Conservation (phyloP, 2,888 invertebrate genomes). For the Cyaniris semiargus region DNA sequence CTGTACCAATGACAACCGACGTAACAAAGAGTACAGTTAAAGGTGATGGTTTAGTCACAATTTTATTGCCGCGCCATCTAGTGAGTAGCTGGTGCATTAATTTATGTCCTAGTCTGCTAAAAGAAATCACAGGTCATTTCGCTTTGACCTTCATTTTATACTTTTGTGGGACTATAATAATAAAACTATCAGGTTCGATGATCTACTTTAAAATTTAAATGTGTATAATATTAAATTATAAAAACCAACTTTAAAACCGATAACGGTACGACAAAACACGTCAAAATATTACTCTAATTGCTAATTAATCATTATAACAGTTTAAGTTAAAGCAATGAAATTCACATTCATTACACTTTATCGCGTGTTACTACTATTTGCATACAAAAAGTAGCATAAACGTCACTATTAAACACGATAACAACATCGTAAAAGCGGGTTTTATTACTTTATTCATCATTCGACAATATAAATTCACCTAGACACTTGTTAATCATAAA, state of each 20-base stretch:
- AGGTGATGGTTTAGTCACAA: neutral
- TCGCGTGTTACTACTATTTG: constrained; percentile 52
- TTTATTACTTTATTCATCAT: constrained; percentile 79
- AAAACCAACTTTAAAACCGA: neutral
- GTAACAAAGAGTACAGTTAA: too few species aligned
- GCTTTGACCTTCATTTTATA: neutral
- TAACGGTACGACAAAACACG: neutral
- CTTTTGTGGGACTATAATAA: neutral
- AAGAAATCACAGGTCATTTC: neutral
- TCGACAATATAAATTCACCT: constrained; percentile 77
- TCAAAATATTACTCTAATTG: constrained; percentile 15
- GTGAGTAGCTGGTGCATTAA: neutral
- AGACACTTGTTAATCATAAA: constrained; percentile 80
- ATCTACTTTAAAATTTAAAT: neutral
- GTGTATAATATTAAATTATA: neutral
- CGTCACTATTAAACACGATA: constrained; percentile 72
- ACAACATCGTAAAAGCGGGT: constrained; percentile 69
- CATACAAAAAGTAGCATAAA: constrained; percentile 54
- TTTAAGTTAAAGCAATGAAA: constrained; percentile 35
- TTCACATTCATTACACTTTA: constrained; percentile 41
- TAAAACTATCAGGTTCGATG: neutral
- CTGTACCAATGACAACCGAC: too few species aligned
- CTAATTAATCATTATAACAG: constrained; percentile 9
- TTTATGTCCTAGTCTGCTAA: neutral
- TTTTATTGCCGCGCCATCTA: neutral